These are phyloP conservation scores for Steatocranus sp. DNA, from an alignment of 2,797 vertebrate genomes.

Conservation along the genomic window DNA sequence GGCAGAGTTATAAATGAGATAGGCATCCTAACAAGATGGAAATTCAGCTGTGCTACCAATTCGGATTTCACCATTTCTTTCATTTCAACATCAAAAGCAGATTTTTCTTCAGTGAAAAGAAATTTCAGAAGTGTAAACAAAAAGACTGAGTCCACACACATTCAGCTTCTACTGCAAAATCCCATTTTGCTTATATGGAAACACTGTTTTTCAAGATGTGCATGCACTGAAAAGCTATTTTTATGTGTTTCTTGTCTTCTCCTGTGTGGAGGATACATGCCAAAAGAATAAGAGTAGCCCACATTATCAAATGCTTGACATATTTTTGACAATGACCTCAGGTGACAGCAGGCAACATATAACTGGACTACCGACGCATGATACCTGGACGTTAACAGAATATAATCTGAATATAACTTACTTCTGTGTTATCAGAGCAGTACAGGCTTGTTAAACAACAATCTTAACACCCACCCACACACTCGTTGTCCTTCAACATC, in stretches of 20 bases:
- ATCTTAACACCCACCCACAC: background rate
- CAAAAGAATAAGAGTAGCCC: background rate
- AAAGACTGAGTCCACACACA: background rate
- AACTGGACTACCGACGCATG: rapidly evolving
- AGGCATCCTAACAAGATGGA: background rate
- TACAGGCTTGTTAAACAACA: background rate
- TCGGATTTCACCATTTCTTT: background rate
- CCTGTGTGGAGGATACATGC: background rate
- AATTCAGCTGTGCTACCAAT: background rate
- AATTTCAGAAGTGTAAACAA: background rate
- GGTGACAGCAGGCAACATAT: background rate
- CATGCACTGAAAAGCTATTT: background rate
- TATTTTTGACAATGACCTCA: background rate
- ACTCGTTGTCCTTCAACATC: background rate
- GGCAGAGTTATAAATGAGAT: background rate
- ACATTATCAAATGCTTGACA: background rate
- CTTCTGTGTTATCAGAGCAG: background rate
- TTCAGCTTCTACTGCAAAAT: background rate
- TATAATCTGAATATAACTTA: background rate
- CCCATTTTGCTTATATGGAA: background rate
- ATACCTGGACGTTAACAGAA: background rate
- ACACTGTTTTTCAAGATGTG: background rate
- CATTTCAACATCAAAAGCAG: background rate
- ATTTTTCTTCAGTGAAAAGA: background rate
- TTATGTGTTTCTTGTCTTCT: background rate